A percentile compares a stretch with the other conserved stretches of the same genome.
phyloP scores from a whole-genome alignment of 2,113 vertebrate genomes.

The Rhinoptilus africanus region DNA sequence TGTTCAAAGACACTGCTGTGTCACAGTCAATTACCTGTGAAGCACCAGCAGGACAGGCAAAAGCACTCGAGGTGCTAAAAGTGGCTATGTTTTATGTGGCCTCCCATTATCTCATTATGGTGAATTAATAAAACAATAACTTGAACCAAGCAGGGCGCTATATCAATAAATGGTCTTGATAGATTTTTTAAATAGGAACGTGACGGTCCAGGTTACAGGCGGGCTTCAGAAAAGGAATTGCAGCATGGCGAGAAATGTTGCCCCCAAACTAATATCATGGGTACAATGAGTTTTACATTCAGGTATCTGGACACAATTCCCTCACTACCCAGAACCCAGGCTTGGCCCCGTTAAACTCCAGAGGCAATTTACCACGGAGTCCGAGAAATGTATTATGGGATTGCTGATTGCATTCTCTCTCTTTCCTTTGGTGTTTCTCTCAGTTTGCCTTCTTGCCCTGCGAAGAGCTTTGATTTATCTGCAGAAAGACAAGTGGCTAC shows the following conservation, averaged over 20 bases:
- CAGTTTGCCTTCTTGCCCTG: not conserved
- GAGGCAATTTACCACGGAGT: not conserved
- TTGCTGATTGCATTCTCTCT: not conserved
- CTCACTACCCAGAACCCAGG: not conserved
- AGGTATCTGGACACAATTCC: not conserved
- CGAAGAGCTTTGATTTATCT: not conserved
- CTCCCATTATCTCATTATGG: not conserved
- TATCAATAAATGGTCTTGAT: not conserved
- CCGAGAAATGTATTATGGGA: not conserved
- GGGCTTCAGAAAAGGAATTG: not conserved
- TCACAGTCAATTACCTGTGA: not conserved
- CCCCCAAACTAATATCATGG: too few species aligned
- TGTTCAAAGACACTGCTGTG: not conserved
- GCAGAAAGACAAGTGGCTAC: not conserved
- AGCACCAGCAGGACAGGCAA: not conserved
- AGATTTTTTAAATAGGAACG: not conserved
- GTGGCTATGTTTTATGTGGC: not conserved
- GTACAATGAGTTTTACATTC: not conserved
- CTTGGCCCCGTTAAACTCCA: not conserved
- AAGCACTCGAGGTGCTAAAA: not conserved
- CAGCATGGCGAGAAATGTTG: not conserved
- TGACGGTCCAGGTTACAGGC: not conserved
- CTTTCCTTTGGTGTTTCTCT: not conserved
- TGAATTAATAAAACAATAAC: conserved; percentile 9
- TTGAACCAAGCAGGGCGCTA: not conserved